Percentiles rank a stretch among this genome's conserved stretches.
Evolutionary conservation across 2,888 invertebrate genomes (phyloP).

Genomic region (Xestoiulus laeticollis): DNA sequence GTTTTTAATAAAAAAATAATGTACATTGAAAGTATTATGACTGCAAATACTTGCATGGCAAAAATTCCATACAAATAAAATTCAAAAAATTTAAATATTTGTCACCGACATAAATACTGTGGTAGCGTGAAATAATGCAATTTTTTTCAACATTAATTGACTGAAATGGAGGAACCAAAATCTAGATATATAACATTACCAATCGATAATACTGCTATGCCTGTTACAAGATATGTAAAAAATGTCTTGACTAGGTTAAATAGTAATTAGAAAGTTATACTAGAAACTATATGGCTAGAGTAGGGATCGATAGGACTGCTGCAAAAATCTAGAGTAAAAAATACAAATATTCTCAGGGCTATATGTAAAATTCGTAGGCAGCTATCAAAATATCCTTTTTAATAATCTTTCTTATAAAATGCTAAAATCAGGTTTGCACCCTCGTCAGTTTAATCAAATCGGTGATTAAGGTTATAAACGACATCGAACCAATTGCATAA

Average conservation of each 20-base stretch:
- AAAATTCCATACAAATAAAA: constrained; percentile 32
- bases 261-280: constrained; percentile 30
- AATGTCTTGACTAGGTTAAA: constrained; percentile 42
- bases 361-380: constrained; percentile 31
- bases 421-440: not conserved
- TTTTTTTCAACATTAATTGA: constrained; percentile 27
- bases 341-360: constrained; percentile 43
- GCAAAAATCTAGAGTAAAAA: constrained; percentile 35
- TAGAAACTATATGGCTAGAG: not conserved
- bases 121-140: constrained; percentile 6
- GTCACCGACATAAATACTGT: constrained; percentile 39
- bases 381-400: constrained; percentile 24
- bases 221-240: constrained; percentile 47
- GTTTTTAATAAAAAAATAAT: constrained; percentile 33
- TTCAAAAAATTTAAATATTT: constrained; percentile 42
- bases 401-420: not conserved
- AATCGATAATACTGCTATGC: constrained; percentile 48
- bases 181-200: constrained; percentile 25
- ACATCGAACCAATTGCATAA: not conserved
- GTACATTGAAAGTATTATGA: constrained; percentile 35
- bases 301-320: constrained; percentile 5
- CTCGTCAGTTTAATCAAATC: not conserved
- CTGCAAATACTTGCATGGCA: constrained; percentile 34
- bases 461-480: not conserved
- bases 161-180: constrained; percentile 22